Evolutionary conservation across 2,113 vertebrate species (phyloP).

Genomic region (Anhinga rufa): DNA sequence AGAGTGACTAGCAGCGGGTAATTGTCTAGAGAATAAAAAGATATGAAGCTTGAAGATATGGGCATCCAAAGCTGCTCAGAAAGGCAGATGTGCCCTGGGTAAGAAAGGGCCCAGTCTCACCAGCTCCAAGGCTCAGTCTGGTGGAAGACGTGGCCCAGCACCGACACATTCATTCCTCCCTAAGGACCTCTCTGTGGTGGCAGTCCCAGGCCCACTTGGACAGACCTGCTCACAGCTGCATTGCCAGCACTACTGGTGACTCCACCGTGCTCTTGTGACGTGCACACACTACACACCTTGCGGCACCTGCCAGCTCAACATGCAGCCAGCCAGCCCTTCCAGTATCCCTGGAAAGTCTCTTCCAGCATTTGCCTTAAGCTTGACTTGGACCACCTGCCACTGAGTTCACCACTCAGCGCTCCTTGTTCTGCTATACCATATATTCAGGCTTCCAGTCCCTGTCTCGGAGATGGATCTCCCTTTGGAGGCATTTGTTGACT

Average conservation of each 20-base stretch:
- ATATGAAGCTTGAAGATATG: too few relatives aligned
- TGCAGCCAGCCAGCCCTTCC: background rate
- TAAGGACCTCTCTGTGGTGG: background rate
- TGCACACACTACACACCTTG: background rate
- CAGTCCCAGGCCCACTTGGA: background rate
- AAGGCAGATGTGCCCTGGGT: background rate
- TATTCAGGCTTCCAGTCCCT: background rate
- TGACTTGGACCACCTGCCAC: background rate
- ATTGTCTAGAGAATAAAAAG: background rate
- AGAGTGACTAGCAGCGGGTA: background rate
- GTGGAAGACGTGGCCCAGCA: background rate
- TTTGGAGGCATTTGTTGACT: background rate
- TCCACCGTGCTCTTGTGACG: background rate
- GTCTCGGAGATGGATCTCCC: background rate
- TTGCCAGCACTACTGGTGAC: background rate
- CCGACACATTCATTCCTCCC: background rate
- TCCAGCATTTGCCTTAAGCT: background rate
- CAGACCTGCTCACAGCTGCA: background rate
- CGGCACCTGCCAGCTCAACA: background rate
- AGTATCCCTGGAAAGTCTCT: background rate
- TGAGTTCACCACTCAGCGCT: background rate
- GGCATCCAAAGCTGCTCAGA: background rate
- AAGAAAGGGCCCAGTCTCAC: background rate
- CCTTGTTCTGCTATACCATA: background rate
- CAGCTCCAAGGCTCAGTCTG: background rate